These are phyloP conservation scores for Allobates femoralis DNA, from an alignment of 2,797 vertebrate species.

Conservation along the genomic window DNA sequence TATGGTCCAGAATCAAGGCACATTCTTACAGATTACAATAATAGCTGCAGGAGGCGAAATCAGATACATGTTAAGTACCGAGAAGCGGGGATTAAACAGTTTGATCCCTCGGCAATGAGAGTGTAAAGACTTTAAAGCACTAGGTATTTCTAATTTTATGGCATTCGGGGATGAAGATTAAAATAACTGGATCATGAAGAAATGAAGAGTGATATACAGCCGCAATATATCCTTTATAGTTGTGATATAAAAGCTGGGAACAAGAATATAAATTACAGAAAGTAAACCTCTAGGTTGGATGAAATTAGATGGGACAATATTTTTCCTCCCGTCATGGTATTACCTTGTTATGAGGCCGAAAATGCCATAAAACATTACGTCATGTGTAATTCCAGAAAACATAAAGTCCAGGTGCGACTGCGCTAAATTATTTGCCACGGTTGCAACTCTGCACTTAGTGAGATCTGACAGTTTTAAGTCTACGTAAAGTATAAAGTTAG, in stretches of 20 bases:
- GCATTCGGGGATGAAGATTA: slow-evolving; percentile 46
- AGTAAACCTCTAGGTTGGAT: slow-evolving; percentile 37
- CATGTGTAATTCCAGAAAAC: neutral
- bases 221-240: slow-evolving; percentile 46
- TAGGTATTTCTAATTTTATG: slow-evolving; percentile 52
- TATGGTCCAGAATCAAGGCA: slow-evolving; percentile 10
- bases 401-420: neutral
- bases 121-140: slow-evolving; percentile 30
- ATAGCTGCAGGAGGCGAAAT: slow-evolving; percentile 26
- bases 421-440: too few species aligned
- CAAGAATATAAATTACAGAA: slow-evolving; percentile 50
- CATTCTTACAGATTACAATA: slow-evolving; percentile 43
- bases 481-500: neutral
- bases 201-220: slow-evolving; percentile 46
- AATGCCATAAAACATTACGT: neutral
- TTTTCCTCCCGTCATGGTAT: slow-evolving; percentile 20
- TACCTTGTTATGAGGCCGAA: slow-evolving; percentile 21
- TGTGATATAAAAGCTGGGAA: slow-evolving; percentile 43
- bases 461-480: neutral
- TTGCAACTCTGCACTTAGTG: neutral
- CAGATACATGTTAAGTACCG: slow-evolving; percentile 41
- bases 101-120: slow-evolving; percentile 34
- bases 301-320: slow-evolving; percentile 48
- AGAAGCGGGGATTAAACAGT: slow-evolving; percentile 39
- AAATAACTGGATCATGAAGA: slow-evolving; percentile 56